Base-by-base conservation (phyloP, 2,113 vertebrate genomes). In the Pelvicachromis taeniatus region DNA sequence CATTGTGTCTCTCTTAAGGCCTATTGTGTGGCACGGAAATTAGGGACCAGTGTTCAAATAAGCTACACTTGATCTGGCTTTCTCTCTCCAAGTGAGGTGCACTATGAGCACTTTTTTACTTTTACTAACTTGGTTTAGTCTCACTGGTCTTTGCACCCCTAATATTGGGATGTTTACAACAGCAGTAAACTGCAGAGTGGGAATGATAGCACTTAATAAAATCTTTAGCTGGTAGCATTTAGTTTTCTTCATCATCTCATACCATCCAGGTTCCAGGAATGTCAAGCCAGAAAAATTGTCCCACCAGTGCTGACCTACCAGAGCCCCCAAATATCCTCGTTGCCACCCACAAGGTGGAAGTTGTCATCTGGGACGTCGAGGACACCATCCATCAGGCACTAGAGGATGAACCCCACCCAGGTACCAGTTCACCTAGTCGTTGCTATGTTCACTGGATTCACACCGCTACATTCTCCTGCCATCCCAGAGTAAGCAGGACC, bases 1-100 rank as follows among this genome's bases (percentile, higher is more conserved):
- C 93, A 97, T 97, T 97, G 97, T 97, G 90, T 90, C 93, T 87
- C 45, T 50, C 78, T 77, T 78, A 42, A 33, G 11, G 68, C 75
- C 88, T 82, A 68, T 91, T 87, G 50, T 84, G 83, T 89, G 61
- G 79, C 86, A 68, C 38, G 63, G 84, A 82, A 86, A 88, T 81
- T 14, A 86, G 86, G 83, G 82, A 55, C 33, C 3, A 81, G 55
- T 84, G 77, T 83, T 81, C 21, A 81, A 84, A 86, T 85, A 75
- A 65, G 68, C 33, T 83, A 73, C 81, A 84, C 77, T 75, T 78
- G 78, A 86, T 92, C 85, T 73, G 55, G 80, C 40, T 40, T 59
- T 81, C 48, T 79, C 48, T 52, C 77, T 86, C 26, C 77, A 80
- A 35, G 8, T 81, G 48, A 54, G 42, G 77, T 17, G 14, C 61